Evolutionary conservation across 2,797 vertebrate species (phyloP), one percentile per base, ranked within the genome.

Genomic region (Sebastes dallii): DNA sequence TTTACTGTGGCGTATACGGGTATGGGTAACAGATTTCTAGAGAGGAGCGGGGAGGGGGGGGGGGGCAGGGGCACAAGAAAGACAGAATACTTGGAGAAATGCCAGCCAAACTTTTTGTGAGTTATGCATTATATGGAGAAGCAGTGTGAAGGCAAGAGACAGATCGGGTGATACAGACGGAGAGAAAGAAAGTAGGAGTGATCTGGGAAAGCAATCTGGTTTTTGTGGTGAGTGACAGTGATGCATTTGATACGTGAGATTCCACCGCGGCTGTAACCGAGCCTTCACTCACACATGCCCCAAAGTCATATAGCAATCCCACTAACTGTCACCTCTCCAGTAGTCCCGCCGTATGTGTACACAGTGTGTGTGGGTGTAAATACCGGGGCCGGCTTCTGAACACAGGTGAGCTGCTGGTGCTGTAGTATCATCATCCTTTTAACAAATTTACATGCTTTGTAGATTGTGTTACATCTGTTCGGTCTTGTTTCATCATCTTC

Each of bases 161-260:
- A 69, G 86, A 93, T 87, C 80, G 75, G 72, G 83, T 86, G 86
- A 91, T 88, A 69, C 34, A 75, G 69, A 82, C 11, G 3, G 75
- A 84, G 82, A 65, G 84, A 83, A 75, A 78, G 81, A 84, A 62
- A 85, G 85, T 18, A 60, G 59, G 66, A 78, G 81, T 55, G 78
- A 88, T 87, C 83, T 84, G 85, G 84, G 77, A 82, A 87, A 86
- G 67, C 73, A 58, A 80, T 84, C 75, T 80, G 75, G 54, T 78
- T 91, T 88, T 72, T 85, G 83, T 80, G 84, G 81, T 80, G 88
- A 89, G 73, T 92, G 94, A 94, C 93, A 89, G 84, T 88, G 93
- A 94, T 91, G 88, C 75, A 91, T 94, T 91, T 89, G 86, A 89
- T 90, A 88, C 72, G 82, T 81, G 89, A 87, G 82, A 87, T 84